A percentile compares a stretch with the other conserved stretches of the same genome.
These are phyloP conservation scores for Cephus pulcher DNA, from an alignment of 2,888 invertebrate genomes.

Conservation along the genomic window DNA sequence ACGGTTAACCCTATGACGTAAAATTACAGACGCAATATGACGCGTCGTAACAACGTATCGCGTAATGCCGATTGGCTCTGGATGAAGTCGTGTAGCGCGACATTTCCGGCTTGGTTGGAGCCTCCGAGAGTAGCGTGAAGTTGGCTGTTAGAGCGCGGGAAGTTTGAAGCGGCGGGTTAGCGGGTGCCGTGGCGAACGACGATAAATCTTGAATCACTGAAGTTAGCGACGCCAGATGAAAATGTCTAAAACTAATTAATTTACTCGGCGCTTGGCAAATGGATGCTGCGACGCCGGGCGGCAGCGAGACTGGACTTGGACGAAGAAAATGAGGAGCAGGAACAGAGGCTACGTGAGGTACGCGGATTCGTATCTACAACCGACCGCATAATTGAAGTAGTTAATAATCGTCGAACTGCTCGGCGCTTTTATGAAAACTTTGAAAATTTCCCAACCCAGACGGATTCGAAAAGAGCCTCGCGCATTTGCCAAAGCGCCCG, in stretches of 20 bases:
- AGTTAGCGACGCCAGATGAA: not conserved
- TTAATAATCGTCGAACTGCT: not conserved
- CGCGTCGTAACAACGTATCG: not conserved
- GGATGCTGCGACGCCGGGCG: not conserved
- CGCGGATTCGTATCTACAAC: not conserved
- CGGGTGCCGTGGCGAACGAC: not conserved
- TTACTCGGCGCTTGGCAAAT: not conserved
- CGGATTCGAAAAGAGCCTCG: not conserved
- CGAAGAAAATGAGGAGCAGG: not conserved
- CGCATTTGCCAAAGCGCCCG: not conserved
- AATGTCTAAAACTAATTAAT: conserved; percentile 7
- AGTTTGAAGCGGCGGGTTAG: not conserved
- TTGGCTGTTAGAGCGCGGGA: not conserved
- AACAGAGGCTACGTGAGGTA: not conserved
- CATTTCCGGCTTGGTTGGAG: not conserved
- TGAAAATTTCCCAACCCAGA: not conserved
- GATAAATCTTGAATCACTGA: conserved; percentile 8
- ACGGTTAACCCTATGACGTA: too few relatives aligned
- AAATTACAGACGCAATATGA: not conserved
- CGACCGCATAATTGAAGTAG: conserved; percentile 8
- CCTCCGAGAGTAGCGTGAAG: not conserved
- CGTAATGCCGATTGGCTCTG: not conserved
- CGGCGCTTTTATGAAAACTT: not conserved
- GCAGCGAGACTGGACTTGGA: not conserved
- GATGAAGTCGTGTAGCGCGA: not conserved